A percentile compares a stretch with the other conserved stretches of the same genome.
Evolutionary conservation across 2,113 vertebrate species (phyloP).

Genomic region (Brachionichthys hirsutus): DNA sequence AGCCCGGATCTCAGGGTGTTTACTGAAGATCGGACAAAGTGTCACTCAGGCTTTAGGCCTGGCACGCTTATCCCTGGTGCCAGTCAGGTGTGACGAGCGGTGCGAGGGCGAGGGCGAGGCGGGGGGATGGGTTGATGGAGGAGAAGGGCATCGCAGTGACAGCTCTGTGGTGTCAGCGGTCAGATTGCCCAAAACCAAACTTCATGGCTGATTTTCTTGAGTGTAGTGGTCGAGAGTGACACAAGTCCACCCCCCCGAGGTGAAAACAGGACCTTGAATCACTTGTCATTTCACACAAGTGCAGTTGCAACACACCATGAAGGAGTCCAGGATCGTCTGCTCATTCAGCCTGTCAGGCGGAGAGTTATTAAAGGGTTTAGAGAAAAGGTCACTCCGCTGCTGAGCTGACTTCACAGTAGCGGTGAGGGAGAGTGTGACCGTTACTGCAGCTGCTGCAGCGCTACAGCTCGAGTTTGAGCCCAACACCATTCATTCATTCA

Average conservation of each 20-base stretch:
- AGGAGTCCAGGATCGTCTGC: slow-evolving; percentile 54
- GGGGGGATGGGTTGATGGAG: slow-evolving; percentile 58
- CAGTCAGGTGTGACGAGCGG: slow-evolving; percentile 72
- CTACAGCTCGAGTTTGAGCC: too few relatives aligned
- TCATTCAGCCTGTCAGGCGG: slow-evolving; percentile 57
- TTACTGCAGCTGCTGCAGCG: neutral
- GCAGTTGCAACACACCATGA: slow-evolving; percentile 56
- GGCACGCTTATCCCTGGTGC: slow-evolving; percentile 48
- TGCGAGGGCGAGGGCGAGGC: slow-evolving; percentile 35
- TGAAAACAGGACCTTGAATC: slow-evolving; percentile 58
- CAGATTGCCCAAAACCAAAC: slow-evolving; percentile 76
- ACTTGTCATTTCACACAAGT: slow-evolving; percentile 68
- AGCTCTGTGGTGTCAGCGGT: slow-evolving; percentile 77
- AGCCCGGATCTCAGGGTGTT: slow-evolving; percentile 74
- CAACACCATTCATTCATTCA: too few relatives aligned
- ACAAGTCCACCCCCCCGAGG: slow-evolving; percentile 47
- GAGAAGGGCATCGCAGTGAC: slow-evolving; percentile 70
- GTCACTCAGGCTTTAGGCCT: slow-evolving; percentile 57
- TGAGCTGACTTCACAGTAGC: slow-evolving; percentile 37
- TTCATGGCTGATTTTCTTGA: slow-evolving; percentile 67
- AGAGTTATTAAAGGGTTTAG: slow-evolving; percentile 56
- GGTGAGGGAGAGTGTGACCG: neutral
- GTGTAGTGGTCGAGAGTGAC: slow-evolving; percentile 57
- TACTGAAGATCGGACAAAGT: slow-evolving; percentile 59
- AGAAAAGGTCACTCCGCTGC: slow-evolving; percentile 63